Base-by-base conservation (phyloP, 2,113 vertebrate genomes). In the Cynoglossus semilaevis region DNA sequence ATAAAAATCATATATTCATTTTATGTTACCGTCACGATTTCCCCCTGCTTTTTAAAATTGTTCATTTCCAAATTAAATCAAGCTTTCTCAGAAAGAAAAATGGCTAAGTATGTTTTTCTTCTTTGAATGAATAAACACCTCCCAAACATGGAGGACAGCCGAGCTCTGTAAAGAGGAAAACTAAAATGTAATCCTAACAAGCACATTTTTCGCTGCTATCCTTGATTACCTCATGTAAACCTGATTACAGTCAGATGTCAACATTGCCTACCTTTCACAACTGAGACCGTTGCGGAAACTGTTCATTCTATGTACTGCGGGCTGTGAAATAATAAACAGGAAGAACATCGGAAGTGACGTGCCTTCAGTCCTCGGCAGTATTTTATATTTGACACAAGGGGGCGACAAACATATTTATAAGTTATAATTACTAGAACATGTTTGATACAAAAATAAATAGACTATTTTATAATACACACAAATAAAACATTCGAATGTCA, bases 291-390 rank as follows among this genome's bases (percentile, higher is more conserved):
- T n/a, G 3, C 1, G n/a, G 11, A n/a, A 44, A 15, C 8, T 5
- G 44, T 59, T 66, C 16, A 85, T 81, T 74, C 62, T 59, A 8
- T 46, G 34, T 9, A 8, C 5, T 2, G 37, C 54, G 18, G 22
- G 18, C 14, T 14, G 13, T 11, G 15, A 57, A 40, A 68, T 58
- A 19, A 63, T 42, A 74, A 79, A 83, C 86, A 82, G 78, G 84
- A 85, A 86, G 14, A 22, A 0, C 6, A 57, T 4, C 4, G 80
- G 82, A 85, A 50, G 53, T 83, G 70, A 82, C 76, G 80, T 1
- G n/a, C n/a, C n/a, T n/a, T n/a, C n/a, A n/a, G n/a, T n/a, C 10
- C 6, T 9, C 3, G 1, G 11, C 47, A 1, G 6, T 16, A 58
- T 10, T 55, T 8, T 15, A 43, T 19, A n/a, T 8, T 36, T 38